Percentiles rank a stretch among this genome's conserved stretches.
Evolutionary conservation across 2,797 vertebrate species (phyloP).

Genomic region (Pygocentrus nattereri): DNA sequence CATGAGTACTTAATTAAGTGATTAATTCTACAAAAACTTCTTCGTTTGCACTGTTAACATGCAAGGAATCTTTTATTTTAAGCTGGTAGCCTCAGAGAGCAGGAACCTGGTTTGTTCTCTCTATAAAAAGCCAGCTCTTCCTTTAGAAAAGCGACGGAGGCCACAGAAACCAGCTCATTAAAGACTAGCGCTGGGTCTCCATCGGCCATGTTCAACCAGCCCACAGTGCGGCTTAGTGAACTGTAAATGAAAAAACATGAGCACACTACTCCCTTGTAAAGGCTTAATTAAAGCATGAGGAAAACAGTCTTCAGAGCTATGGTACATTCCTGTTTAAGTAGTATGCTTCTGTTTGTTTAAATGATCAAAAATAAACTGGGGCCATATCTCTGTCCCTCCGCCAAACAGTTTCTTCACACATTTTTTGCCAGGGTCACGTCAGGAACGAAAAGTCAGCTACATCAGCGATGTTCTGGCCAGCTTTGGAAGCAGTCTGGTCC

Average conservation of each 20-base stretch:
- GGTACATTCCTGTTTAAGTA: not conserved
- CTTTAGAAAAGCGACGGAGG: not conserved
- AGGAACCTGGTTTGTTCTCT: not conserved
- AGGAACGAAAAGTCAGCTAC: slow-evolving; percentile 3
- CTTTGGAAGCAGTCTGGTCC: not conserved
- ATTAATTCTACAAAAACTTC: not conserved
- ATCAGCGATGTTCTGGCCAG: slow-evolving; percentile 20
- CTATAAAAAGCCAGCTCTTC: not conserved
- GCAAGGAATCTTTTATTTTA: not conserved
- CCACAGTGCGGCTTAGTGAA: not conserved
- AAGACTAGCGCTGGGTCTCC: not conserved
- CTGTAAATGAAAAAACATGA: not conserved
- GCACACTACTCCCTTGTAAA: not conserved
- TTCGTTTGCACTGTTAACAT: not conserved
- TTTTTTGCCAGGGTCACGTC: not conserved
- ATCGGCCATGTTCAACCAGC: not conserved
- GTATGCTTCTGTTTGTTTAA: not conserved
- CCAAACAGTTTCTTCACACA: slow-evolving; percentile 29
- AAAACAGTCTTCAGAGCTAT: not conserved
- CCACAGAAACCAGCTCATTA: not conserved
- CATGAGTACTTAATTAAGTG: not conserved
- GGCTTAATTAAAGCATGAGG: not conserved
- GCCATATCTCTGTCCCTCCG: not conserved
- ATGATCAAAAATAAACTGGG: not conserved
- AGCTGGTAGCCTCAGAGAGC: not conserved